Evolutionary conservation across 2,888 invertebrate genomes (phyloP).

Genomic region (Acanthosepion pharaonis): DNA sequence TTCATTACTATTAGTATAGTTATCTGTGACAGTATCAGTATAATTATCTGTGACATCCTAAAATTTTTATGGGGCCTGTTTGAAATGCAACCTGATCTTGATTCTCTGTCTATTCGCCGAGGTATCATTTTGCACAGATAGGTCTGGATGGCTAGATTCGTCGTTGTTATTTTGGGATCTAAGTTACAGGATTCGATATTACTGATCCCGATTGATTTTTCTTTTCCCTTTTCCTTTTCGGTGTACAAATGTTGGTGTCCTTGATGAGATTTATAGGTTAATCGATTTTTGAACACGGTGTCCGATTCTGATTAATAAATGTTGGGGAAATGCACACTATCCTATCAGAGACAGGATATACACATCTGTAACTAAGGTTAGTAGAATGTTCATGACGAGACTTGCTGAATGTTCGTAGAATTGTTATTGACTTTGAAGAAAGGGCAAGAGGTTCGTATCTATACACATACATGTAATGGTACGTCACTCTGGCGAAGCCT

Average conservation of each 20-base stretch:
- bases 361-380: background rate
- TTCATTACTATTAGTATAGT: too few species aligned
- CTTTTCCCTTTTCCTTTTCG: background rate
- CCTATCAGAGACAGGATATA: background rate
- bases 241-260: background rate
- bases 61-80: too few species aligned
- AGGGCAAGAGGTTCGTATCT: background rate
- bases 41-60: too few species aligned
- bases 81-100: background rate
- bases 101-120: background rate
- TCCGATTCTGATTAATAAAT: conserved; percentile 17
- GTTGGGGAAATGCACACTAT: background rate
- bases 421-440: background rate
- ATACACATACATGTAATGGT: too few species aligned
- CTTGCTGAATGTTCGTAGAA: too few species aligned
- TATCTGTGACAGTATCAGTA: too few species aligned
- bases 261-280: background rate
- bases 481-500: too few species aligned
- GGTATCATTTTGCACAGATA: background rate
- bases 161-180: background rate
- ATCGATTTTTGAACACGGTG: background rate
- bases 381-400: too few species aligned
- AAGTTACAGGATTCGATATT: background rate
- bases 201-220: background rate
- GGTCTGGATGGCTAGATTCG: background rate